These are phyloP conservation scores for Peromyscus nudipes DNA, from an alignment of 2,797 vertebrate genomes.

Conservation along the genomic window DNA sequence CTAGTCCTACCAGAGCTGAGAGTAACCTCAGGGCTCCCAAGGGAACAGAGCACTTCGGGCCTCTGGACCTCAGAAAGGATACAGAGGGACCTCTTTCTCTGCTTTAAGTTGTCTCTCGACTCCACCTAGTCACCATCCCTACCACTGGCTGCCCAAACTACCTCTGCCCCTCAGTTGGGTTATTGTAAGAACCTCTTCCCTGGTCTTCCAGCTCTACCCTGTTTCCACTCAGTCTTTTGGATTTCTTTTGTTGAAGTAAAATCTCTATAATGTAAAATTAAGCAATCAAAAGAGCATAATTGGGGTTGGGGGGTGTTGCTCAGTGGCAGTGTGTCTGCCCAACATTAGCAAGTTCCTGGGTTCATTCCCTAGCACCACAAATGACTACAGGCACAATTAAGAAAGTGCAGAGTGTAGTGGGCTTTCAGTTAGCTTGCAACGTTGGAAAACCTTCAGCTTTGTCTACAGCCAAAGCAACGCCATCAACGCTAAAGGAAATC, in stretches of 20 bases:
- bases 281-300: not conserved
- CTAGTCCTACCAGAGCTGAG: not conserved
- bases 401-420: too few relatives aligned
- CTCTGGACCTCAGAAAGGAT: not conserved
- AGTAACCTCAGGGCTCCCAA: not conserved
- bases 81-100: not conserved
- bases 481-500: not conserved
- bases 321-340: not conserved
- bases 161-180: not conserved
- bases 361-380: not conserved
- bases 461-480: not conserved
- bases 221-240: not conserved
- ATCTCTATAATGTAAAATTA: not conserved
- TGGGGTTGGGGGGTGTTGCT: not conserved
- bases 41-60: accelerated
- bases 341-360: not conserved
- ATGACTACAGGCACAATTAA: not conserved
- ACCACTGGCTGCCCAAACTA: not conserved
- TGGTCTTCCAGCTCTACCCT: not conserved
- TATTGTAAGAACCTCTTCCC: accelerated
- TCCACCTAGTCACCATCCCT: not conserved
- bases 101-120: not conserved
- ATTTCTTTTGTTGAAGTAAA: not conserved
- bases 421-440: not conserved
- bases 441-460: not conserved